phyloP scores from a whole-genome alignment of 2,113 vertebrate genomes.

The Hippocampus comes region DNA sequence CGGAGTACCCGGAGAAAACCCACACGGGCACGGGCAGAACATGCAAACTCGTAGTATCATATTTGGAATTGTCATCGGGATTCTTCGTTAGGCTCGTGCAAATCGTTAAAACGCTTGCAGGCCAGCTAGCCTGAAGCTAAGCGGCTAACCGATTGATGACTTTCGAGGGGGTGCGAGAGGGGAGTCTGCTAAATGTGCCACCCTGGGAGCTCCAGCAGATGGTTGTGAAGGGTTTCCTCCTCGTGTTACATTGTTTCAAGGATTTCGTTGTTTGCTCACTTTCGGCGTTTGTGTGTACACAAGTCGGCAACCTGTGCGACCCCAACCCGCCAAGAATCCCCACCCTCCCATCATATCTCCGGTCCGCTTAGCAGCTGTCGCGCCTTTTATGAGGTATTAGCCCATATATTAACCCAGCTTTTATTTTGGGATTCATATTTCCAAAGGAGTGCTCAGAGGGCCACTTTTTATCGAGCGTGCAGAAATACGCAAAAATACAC shows the following conservation, averaged over 20 bases:
- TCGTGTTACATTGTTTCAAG: slow-evolving; percentile 61
- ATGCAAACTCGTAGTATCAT: background rate
- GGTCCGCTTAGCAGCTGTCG: slow-evolving; percentile 61
- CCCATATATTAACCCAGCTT: slow-evolving; percentile 41
- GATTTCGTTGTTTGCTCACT: slow-evolving; percentile 66
- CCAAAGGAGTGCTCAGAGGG: slow-evolving; percentile 39
- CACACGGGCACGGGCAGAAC: too few relatives aligned
- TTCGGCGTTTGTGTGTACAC: slow-evolving; percentile 57
- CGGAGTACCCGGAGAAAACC: too few relatives aligned
- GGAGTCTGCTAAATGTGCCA: slow-evolving; percentile 36
- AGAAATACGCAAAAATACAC: slow-evolving; percentile 14
- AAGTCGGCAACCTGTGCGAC: slow-evolving; percentile 55
- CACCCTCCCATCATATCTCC: slow-evolving; percentile 12
- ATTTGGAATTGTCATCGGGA: background rate
- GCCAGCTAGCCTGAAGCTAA: background rate
- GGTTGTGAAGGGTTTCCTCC: slow-evolving; percentile 40
- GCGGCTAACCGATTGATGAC: background rate
- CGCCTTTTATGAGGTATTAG: slow-evolving; percentile 57
- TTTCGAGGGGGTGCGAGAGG: slow-evolving; percentile 49
- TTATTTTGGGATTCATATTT: slow-evolving; percentile 63
- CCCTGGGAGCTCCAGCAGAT: slow-evolving; percentile 56
- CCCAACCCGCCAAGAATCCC: slow-evolving; percentile 2
- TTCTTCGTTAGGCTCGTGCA: too few relatives aligned
- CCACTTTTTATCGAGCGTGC: slow-evolving; percentile 30
- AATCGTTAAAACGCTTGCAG: background rate